Percentiles rank a stretch among this genome's conserved stretches.
phyloP scores from a whole-genome alignment of 2,113 vertebrate genomes.

The Neomonachus schauinslandi region DNA sequence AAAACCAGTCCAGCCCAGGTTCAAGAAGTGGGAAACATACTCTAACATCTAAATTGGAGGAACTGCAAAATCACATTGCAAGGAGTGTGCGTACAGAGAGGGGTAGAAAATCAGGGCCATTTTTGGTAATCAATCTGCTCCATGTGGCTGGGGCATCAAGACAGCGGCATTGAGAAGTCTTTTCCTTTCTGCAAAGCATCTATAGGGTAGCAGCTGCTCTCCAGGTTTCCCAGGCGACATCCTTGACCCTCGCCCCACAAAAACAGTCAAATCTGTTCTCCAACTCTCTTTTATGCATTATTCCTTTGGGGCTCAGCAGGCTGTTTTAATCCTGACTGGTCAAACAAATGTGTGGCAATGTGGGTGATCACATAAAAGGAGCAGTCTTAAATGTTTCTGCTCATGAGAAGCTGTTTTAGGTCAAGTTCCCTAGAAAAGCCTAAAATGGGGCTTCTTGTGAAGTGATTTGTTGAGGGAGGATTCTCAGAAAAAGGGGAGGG shows the following conservation, averaged over 20 bases:
- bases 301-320: neutral
- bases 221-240: neutral
- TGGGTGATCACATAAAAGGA: neutral
- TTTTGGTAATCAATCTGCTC: neutral
- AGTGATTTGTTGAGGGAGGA: neutral
- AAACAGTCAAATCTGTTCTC: conserved; percentile 27
- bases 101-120: neutral
- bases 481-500: neutral
- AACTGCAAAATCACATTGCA: neutral
- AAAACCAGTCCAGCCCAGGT: neutral
- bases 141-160: neutral
- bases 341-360: neutral
- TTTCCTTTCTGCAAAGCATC: neutral
- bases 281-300: neutral
- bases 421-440: conserved; percentile 44
- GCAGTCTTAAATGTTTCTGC: neutral
- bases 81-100: neutral
- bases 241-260: neutral
- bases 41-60: neutral
- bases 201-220: neutral
- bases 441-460: neutral
- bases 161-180: neutral
- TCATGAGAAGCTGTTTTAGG: neutral
- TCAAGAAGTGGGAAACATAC: neutral
- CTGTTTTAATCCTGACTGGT: neutral